These are phyloP conservation scores for Crypturellus undulatus DNA, from an alignment of 2,113 vertebrate genomes.

Conservation along the genomic window DNA sequence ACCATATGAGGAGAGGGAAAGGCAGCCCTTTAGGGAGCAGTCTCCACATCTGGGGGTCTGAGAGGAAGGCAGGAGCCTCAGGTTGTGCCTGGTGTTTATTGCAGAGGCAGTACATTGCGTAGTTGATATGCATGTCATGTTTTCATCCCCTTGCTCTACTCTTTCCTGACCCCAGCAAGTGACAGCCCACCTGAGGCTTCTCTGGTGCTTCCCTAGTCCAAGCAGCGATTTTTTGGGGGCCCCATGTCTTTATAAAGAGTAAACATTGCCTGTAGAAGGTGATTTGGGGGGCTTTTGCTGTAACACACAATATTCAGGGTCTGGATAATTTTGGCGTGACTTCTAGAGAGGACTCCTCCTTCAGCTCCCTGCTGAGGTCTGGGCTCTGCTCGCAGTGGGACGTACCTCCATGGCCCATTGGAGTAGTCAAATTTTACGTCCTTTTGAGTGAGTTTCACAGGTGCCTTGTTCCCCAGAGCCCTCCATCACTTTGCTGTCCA, in stretches of 20 bases:
- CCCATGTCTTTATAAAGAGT: not conserved
- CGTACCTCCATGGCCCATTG: not conserved
- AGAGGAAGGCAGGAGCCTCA: not conserved
- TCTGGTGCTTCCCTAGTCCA: not conserved
- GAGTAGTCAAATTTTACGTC: not conserved
- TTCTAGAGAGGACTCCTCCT: not conserved
- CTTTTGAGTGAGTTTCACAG: not conserved
- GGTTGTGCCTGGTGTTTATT: not conserved
- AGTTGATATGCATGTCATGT: not conserved
- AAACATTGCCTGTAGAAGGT: not conserved
- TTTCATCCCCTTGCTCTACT: not conserved
- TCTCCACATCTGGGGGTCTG: not conserved
- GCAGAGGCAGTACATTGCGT: not conserved
- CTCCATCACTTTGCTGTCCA: not conserved
- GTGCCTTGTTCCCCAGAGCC: too few species aligned
- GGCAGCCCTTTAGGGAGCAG: not conserved
- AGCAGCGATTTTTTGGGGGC: not conserved
- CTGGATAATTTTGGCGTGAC: not conserved
- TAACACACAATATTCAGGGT: not conserved
- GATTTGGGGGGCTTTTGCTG: not conserved
- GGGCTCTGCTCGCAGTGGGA: not conserved
- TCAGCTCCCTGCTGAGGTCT: accelerated
- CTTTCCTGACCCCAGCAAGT: not conserved
- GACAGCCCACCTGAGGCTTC: not conserved
- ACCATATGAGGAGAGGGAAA: not conserved